Evolutionary conservation across 2,797 vertebrate species (phyloP), one percentile per base, ranked within the genome.

Genomic region (Lepilemur ruficaudatus): DNA sequence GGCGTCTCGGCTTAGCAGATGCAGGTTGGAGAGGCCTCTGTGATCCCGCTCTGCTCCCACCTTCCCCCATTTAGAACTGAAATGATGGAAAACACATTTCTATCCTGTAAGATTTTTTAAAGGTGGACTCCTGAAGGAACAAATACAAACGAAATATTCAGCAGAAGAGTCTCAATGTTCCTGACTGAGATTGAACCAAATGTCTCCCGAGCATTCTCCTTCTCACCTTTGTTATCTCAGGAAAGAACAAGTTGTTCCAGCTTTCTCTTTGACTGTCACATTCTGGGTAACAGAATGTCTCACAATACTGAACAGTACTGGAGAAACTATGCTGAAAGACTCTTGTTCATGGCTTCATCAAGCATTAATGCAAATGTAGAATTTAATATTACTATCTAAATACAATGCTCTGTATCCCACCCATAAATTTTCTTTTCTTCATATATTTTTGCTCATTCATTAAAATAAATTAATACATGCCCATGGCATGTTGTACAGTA

Each of bases 151-250:
- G 80, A 88, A 92, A 94, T n/a, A 41, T 50, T 50, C 79, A 52
- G 61, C 76, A 75, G 86, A 94, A 84, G 23, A 83, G 41, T 46
- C 70, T 61, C 75, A 14, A 0, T 93, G 94, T 95, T 96, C 83
- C 80, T 41, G 46, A 76, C 2, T 2, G 79, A 89, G 61, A 55
- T 0, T 35, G 89, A 91, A 87, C 67, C 43, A 30, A 32, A 25
- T 57, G 89, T 83, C 80, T 94, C 78, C 85, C 35, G 30, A 91
- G 48, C 67, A 25, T 32, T 18, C 75, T 91, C 65, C 52, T 52
- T 87, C 89, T 81, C 10, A 67, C 59, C 18, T 73, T 14, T 63
- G 48, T 89, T 57, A 59, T 81, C 65, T 63, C 15, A 0, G 89
- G 63, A 73, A 76, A 88, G 48, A 67, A 92, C 69, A 59, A 17